These are phyloP conservation scores for Nyctibius grandis DNA, from an alignment of 2,797 vertebrate species.

Conservation along the genomic window DNA sequence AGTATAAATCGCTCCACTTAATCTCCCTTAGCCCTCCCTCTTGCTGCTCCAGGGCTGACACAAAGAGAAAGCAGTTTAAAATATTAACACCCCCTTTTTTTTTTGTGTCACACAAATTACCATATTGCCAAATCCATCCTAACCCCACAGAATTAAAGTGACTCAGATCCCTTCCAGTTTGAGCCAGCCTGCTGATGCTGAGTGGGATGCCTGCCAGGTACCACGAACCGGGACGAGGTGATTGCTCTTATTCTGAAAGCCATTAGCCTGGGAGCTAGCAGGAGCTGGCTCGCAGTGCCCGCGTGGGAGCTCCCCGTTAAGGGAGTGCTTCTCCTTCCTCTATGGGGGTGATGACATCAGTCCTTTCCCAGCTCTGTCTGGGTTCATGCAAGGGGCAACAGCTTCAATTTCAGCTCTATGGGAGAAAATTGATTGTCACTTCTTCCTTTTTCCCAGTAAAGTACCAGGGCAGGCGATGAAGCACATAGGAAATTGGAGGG, in stretches of 20 bases:
- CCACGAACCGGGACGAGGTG: background rate
- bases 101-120: background rate
- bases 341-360: constrained; percentile 20
- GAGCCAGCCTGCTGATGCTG: background rate
- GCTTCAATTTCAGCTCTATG: constrained; percentile 11
- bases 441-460: constrained; percentile 20
- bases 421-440: constrained; percentile 28
- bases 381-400: constrained; percentile 55
- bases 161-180: background rate
- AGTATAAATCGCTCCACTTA: background rate
- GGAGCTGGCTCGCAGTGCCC: background rate
- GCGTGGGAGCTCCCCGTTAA: background rate
- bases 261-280: background rate
- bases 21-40: background rate
- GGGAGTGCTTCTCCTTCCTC: constrained; percentile 5
- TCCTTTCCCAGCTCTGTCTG: constrained; percentile 36
- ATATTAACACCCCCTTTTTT: background rate
- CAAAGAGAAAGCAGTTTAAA: background rate
- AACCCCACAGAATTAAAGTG: background rate
- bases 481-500: background rate
- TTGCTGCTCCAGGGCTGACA: background rate
- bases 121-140: background rate
- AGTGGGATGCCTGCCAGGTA: background rate
- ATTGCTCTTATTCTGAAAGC: background rate
- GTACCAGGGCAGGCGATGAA: background rate